Evolutionary conservation across 1,140 invertebrate species (phyloP).

Genomic region (Ooceraea biroi): DNA sequence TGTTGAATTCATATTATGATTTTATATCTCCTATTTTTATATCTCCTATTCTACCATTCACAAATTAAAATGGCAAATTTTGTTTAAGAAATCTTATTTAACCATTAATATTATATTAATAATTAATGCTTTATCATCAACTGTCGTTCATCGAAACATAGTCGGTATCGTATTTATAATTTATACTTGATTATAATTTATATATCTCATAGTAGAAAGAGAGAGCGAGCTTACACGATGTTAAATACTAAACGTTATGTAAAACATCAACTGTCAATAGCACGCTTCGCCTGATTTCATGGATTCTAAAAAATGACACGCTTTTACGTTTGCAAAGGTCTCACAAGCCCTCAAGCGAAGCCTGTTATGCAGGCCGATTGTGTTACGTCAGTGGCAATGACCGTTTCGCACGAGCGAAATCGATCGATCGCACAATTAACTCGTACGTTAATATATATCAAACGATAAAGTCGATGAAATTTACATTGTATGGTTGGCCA

Average conservation of each 20-base stretch:
- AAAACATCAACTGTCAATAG: background rate
- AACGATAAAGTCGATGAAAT: conserved; percentile 43
- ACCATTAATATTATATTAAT: background rate
- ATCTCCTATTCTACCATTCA: too few species aligned
- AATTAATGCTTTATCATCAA: background rate
- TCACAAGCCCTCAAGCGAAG: background rate
- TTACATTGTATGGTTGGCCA: background rate
- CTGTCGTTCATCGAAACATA: background rate
- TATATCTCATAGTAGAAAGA: background rate
- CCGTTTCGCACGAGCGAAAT: conserved; percentile 47
- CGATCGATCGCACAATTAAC: conserved; percentile 35
- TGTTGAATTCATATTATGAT: too few species aligned
- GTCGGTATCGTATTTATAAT: background rate
- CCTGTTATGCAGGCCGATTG: conserved; percentile 15
- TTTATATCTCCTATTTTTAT: too few species aligned
- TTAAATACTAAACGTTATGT: background rate
- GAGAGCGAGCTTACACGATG: background rate
- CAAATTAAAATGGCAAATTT: too few species aligned
- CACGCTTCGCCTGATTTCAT: background rate
- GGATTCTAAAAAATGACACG: conserved; percentile 19
- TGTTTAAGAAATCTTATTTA: background rate
- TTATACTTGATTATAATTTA: background rate
- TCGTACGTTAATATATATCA: conserved; percentile 28
- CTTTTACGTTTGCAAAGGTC: conserved; percentile 26
- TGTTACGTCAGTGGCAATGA: conserved; percentile 61